These are phyloP conservation scores for Pao palembangensis DNA, from an alignment of 2,113 vertebrate genomes.

Conservation along the genomic window DNA sequence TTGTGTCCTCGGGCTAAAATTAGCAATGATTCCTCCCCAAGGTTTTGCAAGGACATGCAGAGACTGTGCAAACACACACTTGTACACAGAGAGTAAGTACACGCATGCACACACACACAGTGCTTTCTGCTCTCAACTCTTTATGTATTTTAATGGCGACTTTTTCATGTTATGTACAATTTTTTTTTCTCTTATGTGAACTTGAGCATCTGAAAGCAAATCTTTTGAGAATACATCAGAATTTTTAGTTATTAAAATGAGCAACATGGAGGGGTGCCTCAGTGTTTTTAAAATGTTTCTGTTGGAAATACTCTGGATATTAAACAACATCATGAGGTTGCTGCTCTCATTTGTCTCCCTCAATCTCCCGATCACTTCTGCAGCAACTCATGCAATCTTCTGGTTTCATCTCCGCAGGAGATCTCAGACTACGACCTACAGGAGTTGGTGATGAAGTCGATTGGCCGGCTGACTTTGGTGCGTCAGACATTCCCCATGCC, in stretches of 20 bases:
- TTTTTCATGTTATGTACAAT: neutral
- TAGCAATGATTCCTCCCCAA: constrained; percentile 64
- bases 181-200: neutral
- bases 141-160: constrained; percentile 17
- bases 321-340: neutral
- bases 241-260: no score
- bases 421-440: constrained; percentile 92
- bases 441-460: constrained; percentile 95
- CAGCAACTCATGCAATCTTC: constrained; percentile 1
- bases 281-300: no score
- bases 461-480: constrained; percentile 92
- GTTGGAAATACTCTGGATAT: no score
- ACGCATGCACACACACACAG: neutral
- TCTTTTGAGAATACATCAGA: neutral
- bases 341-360: neutral
- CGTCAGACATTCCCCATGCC: constrained; percentile 93
- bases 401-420: constrained; percentile 75
- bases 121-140: constrained; percentile 20
- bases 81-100: constrained; percentile 1
- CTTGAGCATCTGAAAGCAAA: neutral
- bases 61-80: constrained; percentile 17
- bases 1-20: constrained; percentile 70
- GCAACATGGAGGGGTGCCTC: no score
- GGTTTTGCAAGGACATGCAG: constrained; percentile 63
- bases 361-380: neutral